Evolutionary conservation across 2,888 invertebrate genomes (phyloP), one percentile per base, ranked within the genome.

Genomic region (Aphidius colemani): DNA sequence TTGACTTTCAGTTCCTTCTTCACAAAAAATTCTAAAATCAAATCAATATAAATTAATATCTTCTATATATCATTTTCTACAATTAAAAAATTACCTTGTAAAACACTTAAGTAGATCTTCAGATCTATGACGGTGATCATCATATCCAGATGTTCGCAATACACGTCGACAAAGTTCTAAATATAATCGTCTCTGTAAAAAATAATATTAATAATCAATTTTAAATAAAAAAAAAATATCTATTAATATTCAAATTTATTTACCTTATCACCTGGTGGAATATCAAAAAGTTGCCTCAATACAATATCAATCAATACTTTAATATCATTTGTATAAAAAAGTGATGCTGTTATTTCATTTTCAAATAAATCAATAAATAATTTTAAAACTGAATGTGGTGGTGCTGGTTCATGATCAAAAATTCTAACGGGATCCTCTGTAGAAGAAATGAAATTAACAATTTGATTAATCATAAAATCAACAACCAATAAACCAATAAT

Each of bases 311-410:
- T 91, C 65, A 97, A 87, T 51, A 97, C 97, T 83, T 93, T 94
- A 50, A 93, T 90, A 79, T 98, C 98, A 78, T 97, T 98, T 0
- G 96, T 95, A 82, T 98, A 98, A 83, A 97, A 94, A 68, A 96
- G 87, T 70, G 89, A 88, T 0, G 96, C 93, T 1, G 96, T 95
- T 69, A 88, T 86, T 70, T 88, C 87, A 71, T 88, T 88, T 67
- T 89, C 89, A 82, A 96, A 96, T 70, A 97, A 84, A 82, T 98
- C 96, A 53, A 89, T 89, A 71, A 94, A 90, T 72, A 98, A 86
- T 83, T 97, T 96, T 56, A 96, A 84, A 7, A 96, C 90, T 0
- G 96, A 92, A 84, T 96, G 93, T 59, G 90, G 87, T 1, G 92
- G 91, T 66, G 88, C 88, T 2, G 91, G 89, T 74, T 90, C 88